Conservation (phyloP, 1,140 invertebrate genomes). For the Camponotus vicinus region DNA sequence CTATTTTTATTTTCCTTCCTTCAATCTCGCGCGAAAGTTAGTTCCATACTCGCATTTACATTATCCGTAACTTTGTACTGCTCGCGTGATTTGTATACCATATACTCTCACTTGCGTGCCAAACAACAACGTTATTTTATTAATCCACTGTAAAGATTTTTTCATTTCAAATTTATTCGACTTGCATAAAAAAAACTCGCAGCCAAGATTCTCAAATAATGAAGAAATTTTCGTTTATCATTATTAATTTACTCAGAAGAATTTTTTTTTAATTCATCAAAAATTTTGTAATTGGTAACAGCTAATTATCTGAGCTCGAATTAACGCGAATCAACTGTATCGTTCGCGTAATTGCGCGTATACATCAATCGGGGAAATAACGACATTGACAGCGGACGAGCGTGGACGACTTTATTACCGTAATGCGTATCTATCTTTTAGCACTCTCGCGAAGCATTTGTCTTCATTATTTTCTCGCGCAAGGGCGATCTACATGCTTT, state of each 20-base stretch:
- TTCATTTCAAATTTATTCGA: constrained; percentile 21
- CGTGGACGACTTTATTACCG: constrained; percentile 50
- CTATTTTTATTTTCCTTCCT: not conserved
- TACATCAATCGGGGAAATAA: constrained; percentile 33
- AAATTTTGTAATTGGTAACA: not conserved
- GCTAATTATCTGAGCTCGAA: not conserved
- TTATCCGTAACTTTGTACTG: not conserved
- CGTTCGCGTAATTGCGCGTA: constrained; percentile 3
- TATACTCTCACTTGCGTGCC: not conserved
- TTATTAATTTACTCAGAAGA: not conserved
- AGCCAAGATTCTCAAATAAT: not conserved
- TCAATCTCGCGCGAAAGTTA: not conserved
- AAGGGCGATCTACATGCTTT: constrained; percentile 40
- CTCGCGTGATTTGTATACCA: not conserved
- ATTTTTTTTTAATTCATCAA: not conserved
- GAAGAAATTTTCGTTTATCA: not conserved
- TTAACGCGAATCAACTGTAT: not conserved
- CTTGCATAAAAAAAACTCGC: not conserved
- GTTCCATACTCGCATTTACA: constrained; percentile 12
- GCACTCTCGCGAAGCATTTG: constrained; percentile 37
- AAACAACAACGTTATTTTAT: constrained; percentile 28
- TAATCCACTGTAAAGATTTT: constrained; percentile 19
- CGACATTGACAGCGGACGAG: constrained; percentile 11
- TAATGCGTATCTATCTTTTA: constrained; percentile 44
- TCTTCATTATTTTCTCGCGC: constrained; percentile 60